Percentiles rank a stretch among this genome's conserved stretches.
phyloP scores from a whole-genome alignment of 1,140 invertebrate species.

The Bursaphelenchus mucronatus region DNA sequence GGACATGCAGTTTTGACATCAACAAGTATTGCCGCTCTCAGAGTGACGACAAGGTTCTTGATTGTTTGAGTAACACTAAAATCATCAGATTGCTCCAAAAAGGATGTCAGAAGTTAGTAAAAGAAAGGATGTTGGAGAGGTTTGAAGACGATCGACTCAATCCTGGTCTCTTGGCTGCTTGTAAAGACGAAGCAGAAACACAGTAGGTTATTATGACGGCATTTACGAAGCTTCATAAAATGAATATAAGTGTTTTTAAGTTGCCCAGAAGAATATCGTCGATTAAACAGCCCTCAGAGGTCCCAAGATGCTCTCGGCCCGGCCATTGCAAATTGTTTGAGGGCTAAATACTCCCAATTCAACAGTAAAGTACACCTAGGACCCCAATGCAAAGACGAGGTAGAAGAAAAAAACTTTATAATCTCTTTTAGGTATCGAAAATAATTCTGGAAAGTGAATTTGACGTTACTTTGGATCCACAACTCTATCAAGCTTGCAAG shows the following conservation, averaged over 20 bases:
- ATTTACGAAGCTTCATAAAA: neutral
- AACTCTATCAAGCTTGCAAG: slow-evolving; percentile 73
- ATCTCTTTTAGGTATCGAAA: slow-evolving; percentile 44
- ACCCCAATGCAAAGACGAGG: slow-evolving; percentile 49
- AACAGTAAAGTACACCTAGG: slow-evolving; percentile 38
- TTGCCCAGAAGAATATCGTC: slow-evolving; percentile 48
- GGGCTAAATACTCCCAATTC: slow-evolving; percentile 52
- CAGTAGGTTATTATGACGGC: slow-evolving; percentile 37
- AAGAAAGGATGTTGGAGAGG: slow-evolving; percentile 75
- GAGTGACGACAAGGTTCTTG: slow-evolving; percentile 58
- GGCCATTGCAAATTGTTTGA: slow-evolving; percentile 47
- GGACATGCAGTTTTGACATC: slow-evolving; percentile 50
- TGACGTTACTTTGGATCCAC: slow-evolving; percentile 82
- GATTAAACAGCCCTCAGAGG: slow-evolving; percentile 47
- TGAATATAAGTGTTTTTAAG: slow-evolving; percentile 35
- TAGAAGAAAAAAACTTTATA: slow-evolving; percentile 23
- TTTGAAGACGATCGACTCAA: slow-evolving; percentile 52
- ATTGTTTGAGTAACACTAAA: slow-evolving; percentile 70
- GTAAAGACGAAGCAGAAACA: slow-evolving; percentile 50
- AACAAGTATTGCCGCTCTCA: slow-evolving; percentile 60
- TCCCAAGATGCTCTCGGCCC: slow-evolving; percentile 42
- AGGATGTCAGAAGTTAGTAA: slow-evolving; percentile 77
- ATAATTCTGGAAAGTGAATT: slow-evolving; percentile 58
- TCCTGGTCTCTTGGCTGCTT: slow-evolving; percentile 50
- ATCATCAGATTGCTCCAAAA: slow-evolving; percentile 75